phyloP scores from a whole-genome alignment of 2,113 vertebrate species.

The Epinephelus moara region DNA sequence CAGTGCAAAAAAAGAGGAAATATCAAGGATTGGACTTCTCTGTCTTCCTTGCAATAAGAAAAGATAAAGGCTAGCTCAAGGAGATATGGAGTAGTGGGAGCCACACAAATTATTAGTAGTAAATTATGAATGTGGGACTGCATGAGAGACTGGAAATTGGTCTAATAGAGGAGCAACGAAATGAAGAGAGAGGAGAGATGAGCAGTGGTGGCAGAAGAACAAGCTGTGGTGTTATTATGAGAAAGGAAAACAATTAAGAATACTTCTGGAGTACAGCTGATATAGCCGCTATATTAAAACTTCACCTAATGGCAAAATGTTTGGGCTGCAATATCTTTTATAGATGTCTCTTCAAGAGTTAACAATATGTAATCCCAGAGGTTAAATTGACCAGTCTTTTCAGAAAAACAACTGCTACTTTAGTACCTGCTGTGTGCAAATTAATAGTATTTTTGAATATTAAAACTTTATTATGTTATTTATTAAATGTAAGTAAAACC shows the following conservation, averaged over 20 bases:
- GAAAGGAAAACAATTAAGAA: constrained; percentile 50
- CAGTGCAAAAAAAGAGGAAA: neutral
- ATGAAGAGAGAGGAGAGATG: constrained; percentile 40
- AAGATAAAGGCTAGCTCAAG: constrained; percentile 40
- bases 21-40: constrained; percentile 25
- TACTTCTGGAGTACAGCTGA: constrained; percentile 16
- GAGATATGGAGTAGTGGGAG: constrained; percentile 28
- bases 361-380: neutral
- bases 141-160: constrained; percentile 56
- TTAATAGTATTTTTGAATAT: neutral
- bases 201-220: constrained; percentile 16
- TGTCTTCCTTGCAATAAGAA: constrained; percentile 46
- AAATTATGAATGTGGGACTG: constrained; percentile 62
- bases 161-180: constrained; percentile 24
- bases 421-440: neutral
- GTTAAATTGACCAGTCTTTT: neutral
- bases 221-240: constrained; percentile 29
- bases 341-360: neutral
- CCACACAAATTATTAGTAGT: constrained; percentile 47
- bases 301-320: constrained; percentile 10
- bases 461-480: neutral
- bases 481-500: neutral
- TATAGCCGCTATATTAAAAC: constrained; percentile 30
- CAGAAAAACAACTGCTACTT: constrained; percentile 12
- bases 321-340: constrained; percentile 18